Base-by-base conservation (phyloP, 2,888 invertebrate genomes). In the Acrobasis repandana region DNA sequence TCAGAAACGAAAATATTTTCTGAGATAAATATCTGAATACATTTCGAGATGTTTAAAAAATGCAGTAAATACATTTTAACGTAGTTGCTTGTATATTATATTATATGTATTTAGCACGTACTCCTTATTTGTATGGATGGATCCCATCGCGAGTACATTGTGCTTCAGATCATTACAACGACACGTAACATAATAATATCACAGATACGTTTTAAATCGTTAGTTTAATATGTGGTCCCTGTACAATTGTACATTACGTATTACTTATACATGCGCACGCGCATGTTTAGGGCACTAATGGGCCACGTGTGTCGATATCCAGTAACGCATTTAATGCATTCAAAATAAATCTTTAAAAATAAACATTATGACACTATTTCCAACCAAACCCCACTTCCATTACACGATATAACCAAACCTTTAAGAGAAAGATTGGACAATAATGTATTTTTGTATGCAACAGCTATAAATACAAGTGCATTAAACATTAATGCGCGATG, bases 401-500 rank as follows among this genome's bases (percentile, higher is more conserved):
- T 82, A 81, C 83, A 80, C 77, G 77, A 82, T 83, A 85, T 82
- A 87, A 77, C 68, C 76, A 76, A 77, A 76, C 76, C 79, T 77
- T 79, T 71, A 61, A 73, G 71, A 70, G 75, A 73, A 74, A 76
- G 70, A 77, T 77, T 76, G 73, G 77, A 80, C 77, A 80, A 80
- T 86, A 85, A 86, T 86, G 87, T 79, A 73, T 86, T 86, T 85
- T 79, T 83, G 82, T 86, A 82, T 76, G 81, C 80, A 76, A 72
- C 72, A 72, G 72, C 77, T 79, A 85, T 86, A 85, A 86, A 86
- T 81, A 86, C 85, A 82, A 83, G 49, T 77, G 74, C 83, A 83
- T 81, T 57, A 38, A 54, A 38, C 38, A 54, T 47, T 46, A 47
- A 57, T 82, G 76, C 72, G 74, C 69, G 75, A 77, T 71, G 76